Evolutionary conservation across 2,797 vertebrate species (phyloP).

Genomic region (Pogonophryne albipinna): DNA sequence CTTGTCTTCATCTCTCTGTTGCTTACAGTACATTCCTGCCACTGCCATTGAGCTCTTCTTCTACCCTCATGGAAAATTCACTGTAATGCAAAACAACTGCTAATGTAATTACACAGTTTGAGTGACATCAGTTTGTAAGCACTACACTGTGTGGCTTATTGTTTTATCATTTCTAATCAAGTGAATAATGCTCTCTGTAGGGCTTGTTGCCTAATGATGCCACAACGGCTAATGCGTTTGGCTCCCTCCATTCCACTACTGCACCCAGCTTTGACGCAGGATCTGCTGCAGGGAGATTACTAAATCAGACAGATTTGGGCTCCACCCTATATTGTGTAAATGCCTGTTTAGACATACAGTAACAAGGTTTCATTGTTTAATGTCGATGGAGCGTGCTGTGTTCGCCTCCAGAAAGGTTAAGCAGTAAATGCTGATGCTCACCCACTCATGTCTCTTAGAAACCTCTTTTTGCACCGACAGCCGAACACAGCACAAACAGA

Average conservation of each 20-base stretch:
- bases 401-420: constrained; percentile 26
- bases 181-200: constrained; percentile 74
- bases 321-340: constrained; percentile 70
- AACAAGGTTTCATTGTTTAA: constrained; percentile 54
- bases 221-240: constrained; percentile 68
- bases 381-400: constrained; percentile 24
- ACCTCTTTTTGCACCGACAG: constrained; percentile 78
- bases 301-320: constrained; percentile 73
- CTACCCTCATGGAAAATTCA: constrained; percentile 73
- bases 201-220: constrained; percentile 76
- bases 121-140: constrained; percentile 75
- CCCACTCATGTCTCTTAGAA: constrained; percentile 70
- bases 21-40: constrained; percentile 67
- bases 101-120: constrained; percentile 74
- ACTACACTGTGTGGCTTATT: constrained; percentile 69
- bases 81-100: constrained; percentile 81
- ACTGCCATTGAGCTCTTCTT: constrained; percentile 63
- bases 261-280: constrained; percentile 64
- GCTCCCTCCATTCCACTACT: constrained; percentile 67
- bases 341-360: constrained; percentile 50
- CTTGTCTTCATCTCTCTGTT: constrained; percentile 55
- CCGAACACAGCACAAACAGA: constrained; percentile 75
- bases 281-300: constrained; percentile 67
- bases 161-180: constrained; percentile 81
- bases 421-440: constrained; percentile 22